A percentile compares a stretch with the other conserved stretches of the same genome.
Conservation (phyloP, 1,140 invertebrate species). For the Diachasma alloeum region DNA sequence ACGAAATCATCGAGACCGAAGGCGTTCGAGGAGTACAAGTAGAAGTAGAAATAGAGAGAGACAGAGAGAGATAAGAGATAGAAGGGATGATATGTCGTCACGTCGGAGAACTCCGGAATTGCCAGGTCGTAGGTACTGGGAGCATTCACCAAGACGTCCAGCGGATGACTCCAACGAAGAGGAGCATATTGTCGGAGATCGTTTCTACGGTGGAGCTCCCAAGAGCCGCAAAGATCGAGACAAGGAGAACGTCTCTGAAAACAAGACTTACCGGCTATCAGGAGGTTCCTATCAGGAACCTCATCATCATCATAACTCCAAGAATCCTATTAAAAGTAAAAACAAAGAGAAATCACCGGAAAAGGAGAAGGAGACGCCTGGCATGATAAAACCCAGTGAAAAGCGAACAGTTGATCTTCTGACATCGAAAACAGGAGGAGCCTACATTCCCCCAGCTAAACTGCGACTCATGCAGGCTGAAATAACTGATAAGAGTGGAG, state of each 20-base stretch:
- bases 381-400: constrained; percentile 49
- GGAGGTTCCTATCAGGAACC: too few species aligned
- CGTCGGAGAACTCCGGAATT: not conserved
- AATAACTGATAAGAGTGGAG: constrained; percentile 92
- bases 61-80: not conserved
- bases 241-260: constrained; percentile 16
- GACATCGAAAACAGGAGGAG: constrained; percentile 90
- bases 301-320: not conserved
- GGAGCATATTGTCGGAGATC: not conserved
- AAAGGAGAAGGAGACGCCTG: constrained; percentile 38
- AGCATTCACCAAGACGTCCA: not conserved
- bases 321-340: constrained; percentile 15
- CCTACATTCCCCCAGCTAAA: constrained; percentile 98
- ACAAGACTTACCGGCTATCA: not conserved
- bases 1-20: not conserved
- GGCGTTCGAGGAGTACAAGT: not conserved
- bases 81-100: not conserved
- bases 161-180: not conserved
- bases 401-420: constrained; percentile 77
- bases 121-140: not conserved
- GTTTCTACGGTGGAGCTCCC: not conserved
- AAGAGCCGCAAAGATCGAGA: not conserved
- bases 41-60: not conserved
- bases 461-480: constrained; percentile 92
- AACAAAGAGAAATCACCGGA: constrained; percentile 11